These are phyloP conservation scores for Sceliomorpha sp. DNA, from an alignment of 2,888 invertebrate genomes.

Conservation along the genomic window DNA sequence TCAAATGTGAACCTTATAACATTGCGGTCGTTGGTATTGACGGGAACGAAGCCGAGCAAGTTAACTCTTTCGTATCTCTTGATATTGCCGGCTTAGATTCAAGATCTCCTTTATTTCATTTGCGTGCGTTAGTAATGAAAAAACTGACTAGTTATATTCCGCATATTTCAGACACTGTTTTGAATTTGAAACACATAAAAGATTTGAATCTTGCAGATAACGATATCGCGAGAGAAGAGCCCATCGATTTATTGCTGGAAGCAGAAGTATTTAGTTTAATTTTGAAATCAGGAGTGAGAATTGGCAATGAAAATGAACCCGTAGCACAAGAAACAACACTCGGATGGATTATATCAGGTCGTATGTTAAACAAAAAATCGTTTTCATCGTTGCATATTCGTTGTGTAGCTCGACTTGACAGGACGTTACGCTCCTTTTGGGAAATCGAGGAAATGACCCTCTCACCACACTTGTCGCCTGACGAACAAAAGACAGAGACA, in stretches of 20 bases:
- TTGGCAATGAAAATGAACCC: conserved; percentile 9
- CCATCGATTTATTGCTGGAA: conserved; percentile 8
- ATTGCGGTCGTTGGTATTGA: conserved; percentile 11
- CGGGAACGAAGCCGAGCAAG: conserved; percentile 4
- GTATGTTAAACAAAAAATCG: neutral
- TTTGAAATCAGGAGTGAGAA: conserved; percentile 1
- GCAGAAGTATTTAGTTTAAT: conserved; percentile 15
- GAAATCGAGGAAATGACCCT: conserved; percentile 14
- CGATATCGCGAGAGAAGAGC: neutral
- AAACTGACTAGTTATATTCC: conserved; percentile 7
- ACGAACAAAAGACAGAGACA: too few relatives aligned
- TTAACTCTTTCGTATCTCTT: neutral
- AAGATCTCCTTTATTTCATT: too few relatives aligned
- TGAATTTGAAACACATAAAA: neutral
- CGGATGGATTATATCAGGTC: conserved; percentile 13
- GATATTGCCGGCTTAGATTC: neutral
- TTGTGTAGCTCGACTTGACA: neutral
- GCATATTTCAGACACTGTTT: neutral
- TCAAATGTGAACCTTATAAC: neutral
- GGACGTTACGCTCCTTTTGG: neutral
- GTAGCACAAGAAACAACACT: conserved; percentile 15
- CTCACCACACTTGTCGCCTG: too few relatives aligned
- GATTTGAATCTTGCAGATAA: conserved; percentile 14
- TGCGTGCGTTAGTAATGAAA: conserved; percentile 1
- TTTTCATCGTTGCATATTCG: too few relatives aligned